Evolutionary conservation across 2,113 vertebrate species (phyloP), one percentile per base, ranked within the genome.

Genomic region (Nematolebias whitei): DNA sequence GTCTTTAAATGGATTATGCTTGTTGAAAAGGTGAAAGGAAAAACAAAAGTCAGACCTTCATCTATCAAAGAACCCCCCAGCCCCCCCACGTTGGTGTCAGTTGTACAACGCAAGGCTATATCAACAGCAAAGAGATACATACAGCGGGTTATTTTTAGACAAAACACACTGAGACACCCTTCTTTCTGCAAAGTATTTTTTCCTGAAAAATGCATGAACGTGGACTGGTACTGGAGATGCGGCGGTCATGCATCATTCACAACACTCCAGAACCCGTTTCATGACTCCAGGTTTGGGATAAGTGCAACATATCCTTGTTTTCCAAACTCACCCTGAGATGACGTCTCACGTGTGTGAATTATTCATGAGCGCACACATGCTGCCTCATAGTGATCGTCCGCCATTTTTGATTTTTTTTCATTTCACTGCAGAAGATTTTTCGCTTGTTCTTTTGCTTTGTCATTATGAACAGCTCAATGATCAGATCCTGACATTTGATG

Each of bases 151-250:
- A 91, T 92, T 91, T 92, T 91, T 92, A 92, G 86, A 82, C 63
- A 71, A 86, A 80, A 74, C 74, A 71, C 69, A 52, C 79, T 26
- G 57, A 66, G 73, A 47, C 63, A 51, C 47, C 76, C 48, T 56
- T 69, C 53, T 57, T 32, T 49, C 68, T 62, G 76, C 48, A 86
- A 90, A 89, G 90, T 86, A 90, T 89, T 87, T 82, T 68, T 76
- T 53, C 38, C 74, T 92, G 78, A 91, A 92, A 92, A 76, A 92
- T 91, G 77, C 71, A 93, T 92, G 91, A 91, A 71, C 41, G n/a
- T 63, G 56, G 76, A 63, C 43, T 57, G 71, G 73, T 71, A 67
- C 72, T 77, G 41, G 83, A 74, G 86, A 87, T 76, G 76, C 32
- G 49, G 35, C 62, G 32, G 71, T 69, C 87, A 87, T 91, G 69